Percentiles rank a stretch among this genome's conserved stretches.
Conservation (phyloP, 2,113 vertebrate species). For the Siniperca knerii region DNA sequence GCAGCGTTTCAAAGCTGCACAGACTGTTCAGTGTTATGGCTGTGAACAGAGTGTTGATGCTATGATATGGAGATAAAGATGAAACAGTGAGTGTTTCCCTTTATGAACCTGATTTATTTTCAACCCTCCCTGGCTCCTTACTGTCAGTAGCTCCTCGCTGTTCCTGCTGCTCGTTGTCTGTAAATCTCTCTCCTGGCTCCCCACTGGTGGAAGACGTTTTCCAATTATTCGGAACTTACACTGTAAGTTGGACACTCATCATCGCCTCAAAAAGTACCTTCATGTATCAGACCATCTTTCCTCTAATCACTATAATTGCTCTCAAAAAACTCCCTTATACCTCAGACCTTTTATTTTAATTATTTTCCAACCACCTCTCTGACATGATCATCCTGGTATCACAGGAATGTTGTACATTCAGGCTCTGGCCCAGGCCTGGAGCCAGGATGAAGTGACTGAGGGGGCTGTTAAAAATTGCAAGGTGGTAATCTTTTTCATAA, state of each 20-base stretch:
- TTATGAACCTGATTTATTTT: conserved; percentile 13
- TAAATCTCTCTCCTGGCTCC: neutral
- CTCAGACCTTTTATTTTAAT: conserved; percentile 15
- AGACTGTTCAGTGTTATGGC: conserved; percentile 28
- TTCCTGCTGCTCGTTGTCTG: neutral
- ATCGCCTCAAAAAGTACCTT: conserved; percentile 19
- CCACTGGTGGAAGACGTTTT: neutral
- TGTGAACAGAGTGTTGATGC: conserved; percentile 38
- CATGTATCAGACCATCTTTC: conserved; percentile 17
- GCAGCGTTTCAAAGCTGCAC: conserved; percentile 47
- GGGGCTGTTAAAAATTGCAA: too few species aligned
- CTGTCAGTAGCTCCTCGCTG: neutral
- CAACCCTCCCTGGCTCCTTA: neutral
- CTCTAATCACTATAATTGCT: conserved; percentile 49
- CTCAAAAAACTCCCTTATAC: neutral
- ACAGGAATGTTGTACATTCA: conserved; percentile 15
- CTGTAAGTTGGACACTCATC: conserved; percentile 4
- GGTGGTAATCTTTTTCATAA: too few species aligned
- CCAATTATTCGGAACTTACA: neutral
- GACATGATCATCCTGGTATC: neutral
- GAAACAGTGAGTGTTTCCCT: conserved; percentile 34
- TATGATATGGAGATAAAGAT: conserved; percentile 43
- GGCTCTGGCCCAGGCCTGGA: neutral
- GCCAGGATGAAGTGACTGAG: too few species aligned
- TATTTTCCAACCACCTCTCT: neutral